Evolutionary conservation across 2,113 vertebrate species (phyloP), one percentile per base, ranked within the genome.

Genomic region (Ginglymostoma cirratum): DNA sequence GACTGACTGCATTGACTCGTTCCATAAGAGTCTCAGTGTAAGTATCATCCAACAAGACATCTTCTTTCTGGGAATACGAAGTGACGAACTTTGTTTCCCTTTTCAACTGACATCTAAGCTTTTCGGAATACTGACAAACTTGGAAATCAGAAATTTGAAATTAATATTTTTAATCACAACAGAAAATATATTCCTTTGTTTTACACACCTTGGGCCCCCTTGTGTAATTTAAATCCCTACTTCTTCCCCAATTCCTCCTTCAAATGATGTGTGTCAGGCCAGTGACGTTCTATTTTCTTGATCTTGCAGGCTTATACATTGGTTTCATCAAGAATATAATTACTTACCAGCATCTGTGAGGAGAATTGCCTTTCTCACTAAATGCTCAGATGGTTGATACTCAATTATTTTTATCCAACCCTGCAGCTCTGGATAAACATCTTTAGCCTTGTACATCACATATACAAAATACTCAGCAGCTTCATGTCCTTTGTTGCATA

Each of bases 401-500:
- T 97, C 95, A 83, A 99, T 98, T 85, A 98, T 97, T 42, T 97
- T 96, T 96, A 99, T 97, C 99, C 99, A 99, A 0, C 98, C 98
- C 96, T 97, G 97, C 80, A 99, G 98, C 96, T 99, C 98, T 96
- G 98, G 97, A 93, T 98, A 99, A 0, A 99, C 98, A 0, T 99
- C 98, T 5, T 97, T 96, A 1, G 98, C 98, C 96, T 98, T 97
- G 96, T 98, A 98, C 15, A 99, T 97, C 96, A 99, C 97, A 5
- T 96, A 96, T 76, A 99, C 38, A 24, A 99, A 98, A 97, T 98
- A 99, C 30, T 98, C 98, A 0, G 98, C 98, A 85, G 98, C 98
- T 96, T 99, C 98, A 95, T 99, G 98, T 6, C 99, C 99, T 97
- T 99, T 99, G 97, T 98, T 98, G 96, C 99, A 98, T n/a, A 99